Evolutionary conservation across 2,888 invertebrate species (phyloP).

Genomic region (Aspidiotus destructor): DNA sequence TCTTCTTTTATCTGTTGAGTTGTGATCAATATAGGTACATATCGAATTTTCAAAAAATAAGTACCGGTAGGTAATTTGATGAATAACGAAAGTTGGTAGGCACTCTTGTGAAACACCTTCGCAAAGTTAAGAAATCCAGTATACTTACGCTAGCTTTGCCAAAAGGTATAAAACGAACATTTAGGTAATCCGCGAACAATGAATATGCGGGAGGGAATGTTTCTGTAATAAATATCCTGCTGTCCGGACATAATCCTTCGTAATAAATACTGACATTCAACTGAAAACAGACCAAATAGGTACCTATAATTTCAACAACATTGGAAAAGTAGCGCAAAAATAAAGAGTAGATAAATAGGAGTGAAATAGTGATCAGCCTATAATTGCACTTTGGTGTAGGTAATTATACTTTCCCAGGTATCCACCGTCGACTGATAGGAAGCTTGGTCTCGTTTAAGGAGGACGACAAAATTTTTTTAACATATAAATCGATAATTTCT

Average conservation of each 20-base stretch:
- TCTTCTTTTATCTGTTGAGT: conserved; percentile 3
- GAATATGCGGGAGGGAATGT: conserved; percentile 32
- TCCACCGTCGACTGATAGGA: no score
- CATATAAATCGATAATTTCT: no score
- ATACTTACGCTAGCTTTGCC: conserved; percentile 35
- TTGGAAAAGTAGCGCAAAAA: no score
- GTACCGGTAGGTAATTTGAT: not conserved
- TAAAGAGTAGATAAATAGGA: no score
- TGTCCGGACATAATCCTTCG: conserved; percentile 34
- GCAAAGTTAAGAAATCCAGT: not conserved
- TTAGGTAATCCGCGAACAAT: conserved; percentile 19
- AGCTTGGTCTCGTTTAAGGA: no score
- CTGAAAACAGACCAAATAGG: conserved; percentile 11
- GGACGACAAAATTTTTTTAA: no score
- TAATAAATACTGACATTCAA: conserved; percentile 35
- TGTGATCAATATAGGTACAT: not conserved
- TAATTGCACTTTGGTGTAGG: no score
- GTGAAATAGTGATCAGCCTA: no score
- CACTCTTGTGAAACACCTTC: no score
- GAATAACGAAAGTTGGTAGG: not conserved
- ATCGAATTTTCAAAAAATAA: not conserved
- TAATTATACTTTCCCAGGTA: no score
- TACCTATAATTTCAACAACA: no score
- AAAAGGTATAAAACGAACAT: conserved; percentile 34
- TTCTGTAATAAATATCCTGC: conserved; percentile 30